These are phyloP conservation scores for Hyposmocoma kahamanoa DNA, from an alignment of 1,140 invertebrate species.

Conservation along the genomic window DNA sequence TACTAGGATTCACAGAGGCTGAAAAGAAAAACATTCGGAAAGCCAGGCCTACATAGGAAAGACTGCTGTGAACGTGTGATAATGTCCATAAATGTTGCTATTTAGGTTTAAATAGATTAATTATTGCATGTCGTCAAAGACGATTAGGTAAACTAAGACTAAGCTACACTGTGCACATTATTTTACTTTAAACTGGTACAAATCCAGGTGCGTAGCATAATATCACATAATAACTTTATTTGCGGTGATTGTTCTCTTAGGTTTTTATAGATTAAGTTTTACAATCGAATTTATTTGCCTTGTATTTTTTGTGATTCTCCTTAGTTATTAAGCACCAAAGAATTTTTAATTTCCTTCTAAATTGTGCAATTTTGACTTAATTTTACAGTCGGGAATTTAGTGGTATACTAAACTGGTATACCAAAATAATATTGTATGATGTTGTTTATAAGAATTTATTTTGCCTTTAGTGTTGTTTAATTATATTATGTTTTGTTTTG, in stretches of 20 bases:
- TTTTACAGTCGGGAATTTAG: too few species aligned
- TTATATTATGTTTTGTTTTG: conserved; percentile 30
- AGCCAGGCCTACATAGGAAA: conserved; percentile 64
- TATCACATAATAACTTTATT: conserved; percentile 30
- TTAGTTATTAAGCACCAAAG: conserved; percentile 59
- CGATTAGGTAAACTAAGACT: conserved; percentile 19
- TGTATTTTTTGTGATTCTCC: conserved; percentile 53
- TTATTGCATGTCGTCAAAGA: conserved; percentile 41
- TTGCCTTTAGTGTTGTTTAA: conserved; percentile 32
- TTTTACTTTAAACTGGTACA: conserved; percentile 9
- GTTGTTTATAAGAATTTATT: conserved; percentile 22
- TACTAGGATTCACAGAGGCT: conserved; percentile 84
- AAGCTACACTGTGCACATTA: conserved; percentile 28
- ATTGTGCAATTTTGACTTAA: conserved; percentile 60
- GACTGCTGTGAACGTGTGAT: conserved; percentile 60
- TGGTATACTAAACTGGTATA: conserved; percentile 17
- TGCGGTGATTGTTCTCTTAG: conserved; percentile 26
- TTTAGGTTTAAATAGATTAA: conserved; percentile 42
- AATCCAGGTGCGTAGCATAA: conserved; percentile 24
- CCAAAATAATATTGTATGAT: conserved; percentile 32
- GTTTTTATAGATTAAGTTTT: conserved; percentile 19
- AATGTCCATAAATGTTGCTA: conserved; percentile 32
- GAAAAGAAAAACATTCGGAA: conserved; percentile 85
- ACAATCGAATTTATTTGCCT: conserved; percentile 50
- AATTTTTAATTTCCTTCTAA: conserved; percentile 45